Percentiles rank a stretch among this genome's conserved stretches.
Evolutionary conservation across 2,113 vertebrate genomes (phyloP).

Genomic region (zebrafish (Danio rerio)): GRCz12tu NC_133187.1:32450501-32451000

Average conservation of each 20-base stretch:
- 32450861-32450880: constrained; percentile 38
- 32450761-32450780: constrained; percentile 36
- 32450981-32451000: constrained; percentile 4
- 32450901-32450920: constrained; percentile 42
- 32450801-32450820: constrained; percentile 3
- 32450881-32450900: not conserved
- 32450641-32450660: too few species aligned
- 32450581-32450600: too few species aligned
- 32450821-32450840: constrained; percentile 47
- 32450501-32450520: too few species aligned
- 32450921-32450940: constrained; percentile 58
- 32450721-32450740: constrained; percentile 64
- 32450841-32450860: constrained; percentile 48
- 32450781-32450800: constrained; percentile 24
- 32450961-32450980: not conserved
- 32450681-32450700: too few species aligned
- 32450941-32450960: not conserved
- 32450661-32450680: too few species aligned
- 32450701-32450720: not conserved
- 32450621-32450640: too few species aligned
- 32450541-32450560: too few species aligned
- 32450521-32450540: too few species aligned
- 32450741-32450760: constrained; percentile 31
- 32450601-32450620: too few species aligned
- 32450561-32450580: too few species aligned